Conservation (phyloP, 1,140 invertebrate genomes). For the Bombyx mori region ASM3026992v2 NC_085108.1:1420001-1420500, state of each 20-base stretch:
- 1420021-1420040: no score
- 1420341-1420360: constrained; percentile 66
- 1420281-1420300: constrained; percentile 69
- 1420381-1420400: constrained; percentile 62
- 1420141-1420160: constrained; percentile 44
- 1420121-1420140: not conserved
- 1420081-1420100: no score
- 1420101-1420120: no score
- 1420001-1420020: no score
- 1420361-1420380: constrained; percentile 63
- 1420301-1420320: constrained; percentile 66
- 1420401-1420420: constrained; percentile 22
- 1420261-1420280: constrained; percentile 66
- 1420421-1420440: constrained; percentile 61
- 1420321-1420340: constrained; percentile 69
- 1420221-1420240: constrained; percentile 68
- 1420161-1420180: constrained; percentile 36
- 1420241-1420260: constrained; percentile 64
- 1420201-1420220: constrained; percentile 52
- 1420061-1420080: no score
- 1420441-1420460: constrained; percentile 70
- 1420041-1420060: no score
- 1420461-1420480: constrained; percentile 71
- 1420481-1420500: constrained; percentile 69
- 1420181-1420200: constrained; percentile 49